These are phyloP conservation scores for Hypomesus transpacificus DNA, from an alignment of 2,113 vertebrate genomes.

Conservation along the genomic window DNA sequence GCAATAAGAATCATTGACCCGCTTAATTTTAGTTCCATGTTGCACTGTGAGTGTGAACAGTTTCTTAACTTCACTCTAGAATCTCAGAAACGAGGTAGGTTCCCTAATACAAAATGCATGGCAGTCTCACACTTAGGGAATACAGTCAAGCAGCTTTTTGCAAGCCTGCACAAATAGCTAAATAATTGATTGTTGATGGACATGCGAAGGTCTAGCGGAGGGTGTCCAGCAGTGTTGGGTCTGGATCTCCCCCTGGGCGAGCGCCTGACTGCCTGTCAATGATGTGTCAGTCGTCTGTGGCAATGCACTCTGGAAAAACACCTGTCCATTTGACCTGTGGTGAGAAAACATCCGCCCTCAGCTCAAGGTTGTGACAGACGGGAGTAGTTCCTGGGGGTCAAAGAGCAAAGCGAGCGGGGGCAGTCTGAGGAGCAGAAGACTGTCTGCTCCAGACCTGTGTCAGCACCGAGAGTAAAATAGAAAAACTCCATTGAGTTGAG, in stretches of 20 bases:
- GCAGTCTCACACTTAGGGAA: slow-evolving; percentile 54
- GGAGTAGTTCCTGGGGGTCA: slow-evolving; percentile 13
- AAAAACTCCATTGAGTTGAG: too few species aligned
- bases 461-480: too few species aligned
- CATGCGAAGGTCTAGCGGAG: slow-evolving; percentile 39
- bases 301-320: slow-evolving; percentile 33
- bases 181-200: slow-evolving; percentile 61
- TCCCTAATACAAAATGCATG: slow-evolving; percentile 55
- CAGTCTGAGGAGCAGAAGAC: not conserved
- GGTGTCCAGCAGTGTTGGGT: slow-evolving; percentile 52
- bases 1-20: slow-evolving; percentile 54
- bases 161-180: slow-evolving; percentile 46
- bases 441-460: not conserved
- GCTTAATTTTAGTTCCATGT: slow-evolving; percentile 40
- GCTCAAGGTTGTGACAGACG: slow-evolving; percentile 4
- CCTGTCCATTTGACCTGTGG: slow-evolving; percentile 34
- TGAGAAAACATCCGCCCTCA: slow-evolving; percentile 38
- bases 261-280: slow-evolving; percentile 51
- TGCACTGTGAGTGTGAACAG: slow-evolving; percentile 26
- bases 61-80: slow-evolving; percentile 12
- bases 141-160: slow-evolving; percentile 40
- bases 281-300: slow-evolving; percentile 35
- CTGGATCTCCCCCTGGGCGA: slow-evolving; percentile 40
- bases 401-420: slow-evolving; percentile 3
- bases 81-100: slow-evolving; percentile 37